Evolutionary conservation across 2,888 invertebrate species (phyloP).

Genomic region (Stratiomys singularior): DNA sequence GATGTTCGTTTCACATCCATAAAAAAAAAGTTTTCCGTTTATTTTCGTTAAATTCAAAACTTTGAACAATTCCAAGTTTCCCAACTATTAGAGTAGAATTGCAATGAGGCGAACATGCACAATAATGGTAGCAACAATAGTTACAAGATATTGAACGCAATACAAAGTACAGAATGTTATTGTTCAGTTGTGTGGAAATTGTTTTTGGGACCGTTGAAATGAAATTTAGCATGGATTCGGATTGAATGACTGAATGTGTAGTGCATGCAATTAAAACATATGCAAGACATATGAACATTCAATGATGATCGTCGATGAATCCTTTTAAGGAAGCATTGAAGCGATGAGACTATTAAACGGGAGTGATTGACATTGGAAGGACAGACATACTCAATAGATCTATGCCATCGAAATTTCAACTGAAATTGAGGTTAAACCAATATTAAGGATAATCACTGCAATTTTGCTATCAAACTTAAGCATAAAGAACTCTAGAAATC

Average conservation of each 20-base stretch:
- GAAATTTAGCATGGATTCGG: neutral
- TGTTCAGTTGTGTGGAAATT: slow-evolving; percentile 35
- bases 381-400: too few relatives aligned
- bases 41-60: slow-evolving; percentile 37
- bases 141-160: neutral
- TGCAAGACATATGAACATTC: too few relatives aligned
- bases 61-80: slow-evolving; percentile 32
- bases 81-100: slow-evolving; percentile 10
- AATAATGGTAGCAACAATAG: slow-evolving; percentile 28
- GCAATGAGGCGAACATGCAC: slow-evolving; percentile 36
- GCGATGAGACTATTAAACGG: too few relatives aligned
- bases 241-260: neutral
- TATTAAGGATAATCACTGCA: too few relatives aligned
- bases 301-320: too few relatives aligned
- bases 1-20: neutral
- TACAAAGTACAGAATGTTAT: slow-evolving; percentile 7
- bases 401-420: too few relatives aligned
- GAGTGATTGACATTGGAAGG: too few relatives aligned
- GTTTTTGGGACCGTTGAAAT: neutral
- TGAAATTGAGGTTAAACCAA: too few relatives aligned
- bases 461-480: too few relatives aligned
- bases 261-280: too few relatives aligned
- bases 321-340: too few relatives aligned
- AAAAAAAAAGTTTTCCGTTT: slow-evolving; percentile 25
- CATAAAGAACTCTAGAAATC: too few relatives aligned